Evolutionary conservation across 2,797 vertebrate genomes (phyloP).

Genomic region (Rhynchotus rufescens): DNA sequence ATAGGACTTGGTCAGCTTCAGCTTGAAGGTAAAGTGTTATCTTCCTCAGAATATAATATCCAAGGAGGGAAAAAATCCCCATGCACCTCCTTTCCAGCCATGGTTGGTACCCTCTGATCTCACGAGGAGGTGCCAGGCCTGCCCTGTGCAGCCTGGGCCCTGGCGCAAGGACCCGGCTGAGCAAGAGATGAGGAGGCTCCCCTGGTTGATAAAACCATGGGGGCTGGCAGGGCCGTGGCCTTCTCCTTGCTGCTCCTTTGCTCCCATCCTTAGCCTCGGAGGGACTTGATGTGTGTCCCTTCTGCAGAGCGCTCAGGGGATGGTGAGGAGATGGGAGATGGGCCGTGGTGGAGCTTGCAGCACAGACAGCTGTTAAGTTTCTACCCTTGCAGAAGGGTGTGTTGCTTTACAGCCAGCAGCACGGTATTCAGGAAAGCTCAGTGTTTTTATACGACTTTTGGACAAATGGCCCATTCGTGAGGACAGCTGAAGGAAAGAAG

Average conservation of each 20-base stretch:
- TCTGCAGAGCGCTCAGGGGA: fast-evolving
- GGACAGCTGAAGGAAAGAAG: background rate
- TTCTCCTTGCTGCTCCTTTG: background rate
- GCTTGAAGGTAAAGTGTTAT: background rate
- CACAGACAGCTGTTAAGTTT: background rate
- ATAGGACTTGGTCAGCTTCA: background rate
- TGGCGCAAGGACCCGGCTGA: background rate
- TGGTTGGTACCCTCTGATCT: background rate
- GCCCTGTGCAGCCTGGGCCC: background rate
- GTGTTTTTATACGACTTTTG: background rate
- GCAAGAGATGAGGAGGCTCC: background rate
- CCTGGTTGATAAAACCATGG: background rate
- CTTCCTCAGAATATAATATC: background rate
- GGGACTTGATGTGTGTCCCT: background rate
- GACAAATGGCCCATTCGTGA: background rate
- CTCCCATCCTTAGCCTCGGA: background rate
- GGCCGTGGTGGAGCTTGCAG: background rate
- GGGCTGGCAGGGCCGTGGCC: background rate
- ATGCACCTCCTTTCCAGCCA: background rate
- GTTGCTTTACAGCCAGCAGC: background rate
- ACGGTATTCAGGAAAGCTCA: background rate
- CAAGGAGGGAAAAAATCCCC: too few species aligned
- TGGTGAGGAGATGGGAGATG: background rate
- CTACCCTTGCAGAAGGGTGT: background rate
- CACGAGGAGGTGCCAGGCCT: background rate